Evolutionary conservation across 2,797 vertebrate species (phyloP).

Genomic region (Podarcis lilfordi): DNA sequence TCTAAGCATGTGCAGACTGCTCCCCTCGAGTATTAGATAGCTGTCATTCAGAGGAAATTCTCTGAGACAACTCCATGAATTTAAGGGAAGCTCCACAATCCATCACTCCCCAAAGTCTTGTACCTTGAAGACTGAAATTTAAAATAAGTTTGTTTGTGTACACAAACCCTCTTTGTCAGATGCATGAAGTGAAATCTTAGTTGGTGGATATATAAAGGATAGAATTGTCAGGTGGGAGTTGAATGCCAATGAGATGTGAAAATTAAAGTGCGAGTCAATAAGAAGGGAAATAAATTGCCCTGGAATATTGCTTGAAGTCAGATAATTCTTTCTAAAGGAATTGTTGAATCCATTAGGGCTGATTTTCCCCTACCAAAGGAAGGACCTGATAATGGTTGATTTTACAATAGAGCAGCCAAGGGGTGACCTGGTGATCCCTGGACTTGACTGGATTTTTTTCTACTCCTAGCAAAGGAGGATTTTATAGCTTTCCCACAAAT

Average conservation of each 20-base stretch:
- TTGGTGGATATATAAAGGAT: no score
- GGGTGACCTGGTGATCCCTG: no score
- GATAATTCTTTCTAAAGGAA: not conserved
- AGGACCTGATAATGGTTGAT: not conserved
- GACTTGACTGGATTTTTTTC: not conserved
- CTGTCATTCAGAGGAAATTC: not conserved
- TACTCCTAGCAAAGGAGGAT: not conserved
- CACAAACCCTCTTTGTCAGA: no score
- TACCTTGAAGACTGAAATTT: no score
- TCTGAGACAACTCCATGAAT: not conserved
- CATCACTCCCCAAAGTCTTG: not conserved
- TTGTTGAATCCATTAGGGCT: not conserved
- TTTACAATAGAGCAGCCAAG: not conserved
- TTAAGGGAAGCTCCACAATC: not conserved
- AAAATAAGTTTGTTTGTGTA: no score
- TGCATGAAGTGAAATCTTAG: no score
- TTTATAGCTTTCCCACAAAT: not conserved
- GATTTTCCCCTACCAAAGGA: not conserved
- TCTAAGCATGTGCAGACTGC: not conserved
- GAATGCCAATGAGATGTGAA: no score
- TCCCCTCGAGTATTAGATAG: not conserved
- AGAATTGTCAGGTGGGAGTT: no score
- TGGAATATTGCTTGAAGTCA: not conserved
- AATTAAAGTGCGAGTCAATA: not conserved
- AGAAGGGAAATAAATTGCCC: no score